Evolutionary conservation across 2,113 vertebrate species (phyloP).

Genomic region (Gymnorhina tibicen): DNA sequence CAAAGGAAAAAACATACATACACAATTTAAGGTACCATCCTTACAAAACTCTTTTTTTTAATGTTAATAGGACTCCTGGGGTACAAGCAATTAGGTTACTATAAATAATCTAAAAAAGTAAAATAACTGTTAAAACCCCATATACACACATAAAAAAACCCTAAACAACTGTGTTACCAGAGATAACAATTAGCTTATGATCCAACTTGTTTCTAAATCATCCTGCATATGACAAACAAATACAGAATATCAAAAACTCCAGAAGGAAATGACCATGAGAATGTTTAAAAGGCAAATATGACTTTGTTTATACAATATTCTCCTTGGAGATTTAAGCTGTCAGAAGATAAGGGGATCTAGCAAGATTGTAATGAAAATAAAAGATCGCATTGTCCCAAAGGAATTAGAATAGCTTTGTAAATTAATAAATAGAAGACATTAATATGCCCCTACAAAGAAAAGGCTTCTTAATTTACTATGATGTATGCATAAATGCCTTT

Average conservation of each 20-base stretch:
- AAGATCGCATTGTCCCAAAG: not conserved
- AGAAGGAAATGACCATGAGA: not conserved
- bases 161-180: not conserved
- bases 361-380: not conserved
- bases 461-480: not conserved
- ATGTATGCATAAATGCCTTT: not conserved
- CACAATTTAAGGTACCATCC: not conserved
- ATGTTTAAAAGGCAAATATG: not conserved
- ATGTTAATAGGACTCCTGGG: not conserved
- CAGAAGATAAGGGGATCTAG: conserved; percentile 14
- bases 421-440: conserved; percentile 30
- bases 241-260: not conserved
- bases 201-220: not conserved
- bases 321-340: not conserved
- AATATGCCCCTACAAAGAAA: not conserved
- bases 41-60: not conserved
- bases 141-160: fast-evolving
- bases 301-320: not conserved
- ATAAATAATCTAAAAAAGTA: not conserved
- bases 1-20: not conserved
- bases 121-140: not conserved
- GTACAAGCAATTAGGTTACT: not conserved
- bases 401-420: not conserved
- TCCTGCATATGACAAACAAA: not conserved
- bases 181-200: not conserved